Conservation (phyloP, 2,113 vertebrate species). For the Panurus biarmicus region DNA sequence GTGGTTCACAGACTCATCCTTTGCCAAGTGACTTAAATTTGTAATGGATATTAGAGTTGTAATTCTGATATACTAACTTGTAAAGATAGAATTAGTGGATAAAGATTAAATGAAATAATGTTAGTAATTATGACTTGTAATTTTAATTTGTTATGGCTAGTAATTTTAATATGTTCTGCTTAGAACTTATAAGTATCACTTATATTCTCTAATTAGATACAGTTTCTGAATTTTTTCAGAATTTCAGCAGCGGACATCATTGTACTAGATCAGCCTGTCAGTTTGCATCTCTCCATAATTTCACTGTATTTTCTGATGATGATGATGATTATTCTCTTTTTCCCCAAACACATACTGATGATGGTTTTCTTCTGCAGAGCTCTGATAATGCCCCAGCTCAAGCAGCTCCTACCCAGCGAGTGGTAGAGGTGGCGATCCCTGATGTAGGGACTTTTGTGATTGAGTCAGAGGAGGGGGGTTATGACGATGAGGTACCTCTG, state of each 20-base stretch:
- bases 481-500: conserved; percentile 93
- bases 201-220: neutral
- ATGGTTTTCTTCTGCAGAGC: conserved; percentile 76
- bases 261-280: neutral
- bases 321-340: neutral
- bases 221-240: neutral
- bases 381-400: conserved; percentile 72
- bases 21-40: neutral
- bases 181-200: neutral
- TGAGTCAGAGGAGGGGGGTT: conserved; percentile 93
- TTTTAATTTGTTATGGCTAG: neutral
- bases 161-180: neutral
- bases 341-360: neutral
- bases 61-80: neutral
- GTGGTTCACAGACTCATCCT: neutral
- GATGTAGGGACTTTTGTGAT: conserved; percentile 91
- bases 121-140: neutral
- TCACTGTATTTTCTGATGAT: neutral
- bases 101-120: neutral
- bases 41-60: neutral
- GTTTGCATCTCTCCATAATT: neutral
- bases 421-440: conserved; percentile 91
- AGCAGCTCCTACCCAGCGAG: conserved; percentile 78
- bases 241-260: neutral
- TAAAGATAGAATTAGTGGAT: neutral